Evolutionary conservation across 2,888 invertebrate genomes (phyloP), one percentile per base, ranked within the genome.

Genomic region (Platypus cylindrus): DNA sequence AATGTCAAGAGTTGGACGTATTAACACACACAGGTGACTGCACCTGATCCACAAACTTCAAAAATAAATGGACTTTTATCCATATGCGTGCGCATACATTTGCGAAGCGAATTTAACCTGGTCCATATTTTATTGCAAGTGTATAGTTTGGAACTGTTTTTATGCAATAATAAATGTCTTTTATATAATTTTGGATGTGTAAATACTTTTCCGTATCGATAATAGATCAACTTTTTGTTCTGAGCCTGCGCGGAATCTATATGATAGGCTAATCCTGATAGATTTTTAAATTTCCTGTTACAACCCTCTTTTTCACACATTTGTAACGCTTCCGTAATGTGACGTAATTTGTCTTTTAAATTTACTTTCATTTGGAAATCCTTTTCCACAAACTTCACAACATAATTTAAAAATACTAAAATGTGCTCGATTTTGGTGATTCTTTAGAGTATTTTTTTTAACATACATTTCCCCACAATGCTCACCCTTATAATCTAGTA

Each of bases 201-300:
- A 25, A 25, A 25, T 14, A 11, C 5, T 42, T 63, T 65, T 3
- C 59, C 59, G 33, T 66, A 67, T 2, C 20, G 11, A 3, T 30
- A 7, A 12, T 20, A 30, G 8, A 16, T 11, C 5, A 30, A 18
- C 5, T 18, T 17, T 24, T 30, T 15, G 2, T 20, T 30, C 15
- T 30, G 15, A 8, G 17, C 18, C 12, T 37, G 37, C 14, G 25
- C 33, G 15, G 37, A 32, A 9, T 37, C 15, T n/a, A 28, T n/a
- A 20, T 20, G 20, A 20, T 7, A 7, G 7, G 5, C 9, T 9
- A 7, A 9, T 9, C 9, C 9, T 9, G 20, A 20, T 20, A 9
- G 9, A 20, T 7, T 7, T 9, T n/a, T 5, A 9, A 20, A 20
- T 20, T 20, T 20, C 9, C 9, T 9, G 7, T 5, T 20, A 20